Evolutionary conservation across 1,140 invertebrate genomes (phyloP).

Genomic region (Pristionchus pacificus): DNA sequence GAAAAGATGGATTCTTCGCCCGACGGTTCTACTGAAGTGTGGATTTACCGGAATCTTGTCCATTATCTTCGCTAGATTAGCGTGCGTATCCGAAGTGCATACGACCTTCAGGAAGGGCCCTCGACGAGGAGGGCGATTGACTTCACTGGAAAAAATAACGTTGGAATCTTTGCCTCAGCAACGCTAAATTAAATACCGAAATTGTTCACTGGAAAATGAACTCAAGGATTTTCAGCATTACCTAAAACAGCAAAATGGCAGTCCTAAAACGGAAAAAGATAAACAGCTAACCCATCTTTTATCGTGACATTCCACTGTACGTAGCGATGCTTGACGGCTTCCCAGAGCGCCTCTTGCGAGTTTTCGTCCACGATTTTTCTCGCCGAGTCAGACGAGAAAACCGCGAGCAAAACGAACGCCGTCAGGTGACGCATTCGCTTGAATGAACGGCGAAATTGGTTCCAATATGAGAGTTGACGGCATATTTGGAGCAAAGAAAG

Average conservation of each 20-base stretch:
- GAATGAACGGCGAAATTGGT: too few species aligned
- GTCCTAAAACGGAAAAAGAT: background rate
- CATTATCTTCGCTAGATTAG: background rate
- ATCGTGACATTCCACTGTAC: background rate
- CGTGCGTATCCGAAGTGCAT: background rate
- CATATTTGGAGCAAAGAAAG: too few species aligned
- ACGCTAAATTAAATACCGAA: too few species aligned
- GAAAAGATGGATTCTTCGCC: too few species aligned
- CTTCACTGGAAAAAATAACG: background rate
- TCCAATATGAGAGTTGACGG: too few species aligned
- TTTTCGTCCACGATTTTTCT: too few species aligned
- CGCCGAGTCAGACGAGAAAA: too few species aligned
- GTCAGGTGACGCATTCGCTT: too few species aligned
- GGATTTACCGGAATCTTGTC: background rate
- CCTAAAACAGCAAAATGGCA: background rate
- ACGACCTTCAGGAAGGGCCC: background rate
- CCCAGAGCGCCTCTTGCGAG: background rate
- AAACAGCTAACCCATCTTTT: background rate
- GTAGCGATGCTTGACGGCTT: background rate
- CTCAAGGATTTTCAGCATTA: background rate
- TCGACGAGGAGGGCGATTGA: background rate
- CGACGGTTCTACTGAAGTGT: too few species aligned
- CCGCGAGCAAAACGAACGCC: too few species aligned
- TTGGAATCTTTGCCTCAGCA: background rate
- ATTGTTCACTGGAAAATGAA: too few species aligned